Evolutionary conservation across 2,797 vertebrate species (phyloP), one percentile per base, ranked within the genome.

Genomic region (Acanthornis magna): DNA sequence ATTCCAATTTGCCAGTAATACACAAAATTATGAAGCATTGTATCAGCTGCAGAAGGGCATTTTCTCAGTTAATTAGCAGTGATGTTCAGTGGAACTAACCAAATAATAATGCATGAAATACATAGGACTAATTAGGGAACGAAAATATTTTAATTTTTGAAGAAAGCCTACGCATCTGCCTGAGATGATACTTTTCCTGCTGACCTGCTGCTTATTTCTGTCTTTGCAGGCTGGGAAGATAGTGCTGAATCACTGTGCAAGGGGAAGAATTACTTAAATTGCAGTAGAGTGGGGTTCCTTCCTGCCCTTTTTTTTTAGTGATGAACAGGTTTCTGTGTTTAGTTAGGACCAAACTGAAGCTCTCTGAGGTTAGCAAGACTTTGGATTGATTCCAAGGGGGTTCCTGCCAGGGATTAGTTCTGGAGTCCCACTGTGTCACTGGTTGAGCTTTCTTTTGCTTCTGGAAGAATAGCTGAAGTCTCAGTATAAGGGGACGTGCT

Each of bases 261-360:
- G 5, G 6, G 9, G 3, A 71, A 74, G 5, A 51, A 80, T 32
- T 48, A 57, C 5, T 65, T 45, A 43, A 27, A 47, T 11, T 83
- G 9, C 19, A 50, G 32, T 29, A 30, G 30, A 72, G 5, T 42
- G 15, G 6, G 2, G 9, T 26, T 74, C 10, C 16, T 16, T 36
- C 2, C 4, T 5, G 0, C 1, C 0, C 2, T 11, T n/a, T 32
- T 36, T 22, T 61, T 17, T 16, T 3, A 43, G 16, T 0, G 0
- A 36, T 11, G 6, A 54, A 51, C 8, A 45, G 3, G 14, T 62
- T 83, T 71, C 26, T 50, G 7, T 81, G 32, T 45, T 90, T 71
- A 79, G 16, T 61, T 50, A 67, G 38, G 57, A 61, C 16, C 47
- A 88, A 65, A 65, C 4, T 17, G 23, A 91, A 91, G 16, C 2